Evolutionary conservation across 1,140 invertebrate genomes (phyloP).

Genomic region (Papilio xuthus): DNA sequence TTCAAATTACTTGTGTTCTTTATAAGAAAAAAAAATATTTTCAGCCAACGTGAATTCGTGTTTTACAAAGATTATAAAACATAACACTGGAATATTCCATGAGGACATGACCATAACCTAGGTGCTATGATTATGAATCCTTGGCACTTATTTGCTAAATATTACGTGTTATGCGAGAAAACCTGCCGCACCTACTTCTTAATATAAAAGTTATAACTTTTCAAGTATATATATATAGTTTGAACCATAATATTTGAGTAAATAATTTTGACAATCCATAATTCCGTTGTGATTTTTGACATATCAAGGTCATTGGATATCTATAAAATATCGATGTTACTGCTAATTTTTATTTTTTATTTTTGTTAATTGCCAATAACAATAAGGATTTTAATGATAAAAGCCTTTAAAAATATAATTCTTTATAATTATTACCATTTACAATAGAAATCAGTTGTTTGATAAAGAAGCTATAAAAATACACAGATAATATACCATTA

Average conservation of each 20-base stretch:
- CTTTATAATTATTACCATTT: neutral
- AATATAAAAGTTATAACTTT: neutral
- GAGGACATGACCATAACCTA: neutral
- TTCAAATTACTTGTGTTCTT: neutral
- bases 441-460: conserved; percentile 8
- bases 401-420: neutral
- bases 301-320: too few relatives aligned
- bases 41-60: neutral
- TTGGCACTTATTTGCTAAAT: conserved; percentile 14
- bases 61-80: neutral
- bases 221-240: too few relatives aligned
- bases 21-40: too few relatives aligned
- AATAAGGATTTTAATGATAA: too few relatives aligned
- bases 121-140: neutral
- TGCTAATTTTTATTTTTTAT: too few relatives aligned
- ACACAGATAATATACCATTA: neutral
- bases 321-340: too few relatives aligned
- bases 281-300: too few relatives aligned
- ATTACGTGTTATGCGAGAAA: neutral
- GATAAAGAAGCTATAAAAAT: conserved; percentile 3
- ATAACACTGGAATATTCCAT: neutral
- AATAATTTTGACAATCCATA: too few relatives aligned
- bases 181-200: neutral
- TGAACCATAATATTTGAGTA: too few relatives aligned
- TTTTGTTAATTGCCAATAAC: too few relatives aligned